phyloP scores from a whole-genome alignment of 2,888 invertebrate species.

The Drosophila mercatorum region DNA sequence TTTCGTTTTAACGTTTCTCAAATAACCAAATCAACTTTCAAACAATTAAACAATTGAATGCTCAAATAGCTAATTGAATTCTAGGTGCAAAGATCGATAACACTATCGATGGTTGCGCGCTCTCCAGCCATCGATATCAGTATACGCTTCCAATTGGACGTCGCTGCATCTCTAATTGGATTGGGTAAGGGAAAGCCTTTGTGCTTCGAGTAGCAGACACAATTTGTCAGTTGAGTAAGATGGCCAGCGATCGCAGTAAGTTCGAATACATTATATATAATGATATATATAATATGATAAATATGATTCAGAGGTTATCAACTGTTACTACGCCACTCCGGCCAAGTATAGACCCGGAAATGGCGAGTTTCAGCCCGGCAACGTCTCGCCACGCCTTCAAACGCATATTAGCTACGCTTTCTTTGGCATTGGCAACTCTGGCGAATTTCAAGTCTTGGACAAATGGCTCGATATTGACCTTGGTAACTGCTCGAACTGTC shows the following conservation, averaged over 20 bases:
- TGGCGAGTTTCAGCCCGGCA: neutral
- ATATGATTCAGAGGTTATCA: slow-evolving; percentile 59
- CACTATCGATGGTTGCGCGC: neutral
- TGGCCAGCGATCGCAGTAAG: slow-evolving; percentile 56
- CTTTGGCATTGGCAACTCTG: neutral
- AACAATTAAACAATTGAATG: no score
- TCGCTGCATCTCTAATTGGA: no score
- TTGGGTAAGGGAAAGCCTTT: neutral
- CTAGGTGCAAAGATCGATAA: neutral
- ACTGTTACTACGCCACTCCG: slow-evolving; percentile 77
- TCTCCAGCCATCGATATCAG: no score
- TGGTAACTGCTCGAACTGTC: neutral
- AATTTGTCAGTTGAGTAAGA: slow-evolving; percentile 14
- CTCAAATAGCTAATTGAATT: no score
- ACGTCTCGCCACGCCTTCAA: neutral
- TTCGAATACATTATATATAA: neutral
- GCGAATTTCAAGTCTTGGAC: neutral
- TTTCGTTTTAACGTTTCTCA: neutral
- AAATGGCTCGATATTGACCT: neutral
- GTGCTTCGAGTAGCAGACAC: neutral
- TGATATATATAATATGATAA: no score
- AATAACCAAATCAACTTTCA: neutral
- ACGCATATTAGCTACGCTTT: slow-evolving; percentile 1
- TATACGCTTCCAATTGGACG: no score
- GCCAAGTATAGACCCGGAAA: slow-evolving; percentile 59